Percentiles rank a stretch among this genome's conserved stretches.
These are phyloP conservation scores for Drosophila paracracens DNA, from an alignment of 2,888 invertebrate species.

Conservation along the genomic window DNA sequence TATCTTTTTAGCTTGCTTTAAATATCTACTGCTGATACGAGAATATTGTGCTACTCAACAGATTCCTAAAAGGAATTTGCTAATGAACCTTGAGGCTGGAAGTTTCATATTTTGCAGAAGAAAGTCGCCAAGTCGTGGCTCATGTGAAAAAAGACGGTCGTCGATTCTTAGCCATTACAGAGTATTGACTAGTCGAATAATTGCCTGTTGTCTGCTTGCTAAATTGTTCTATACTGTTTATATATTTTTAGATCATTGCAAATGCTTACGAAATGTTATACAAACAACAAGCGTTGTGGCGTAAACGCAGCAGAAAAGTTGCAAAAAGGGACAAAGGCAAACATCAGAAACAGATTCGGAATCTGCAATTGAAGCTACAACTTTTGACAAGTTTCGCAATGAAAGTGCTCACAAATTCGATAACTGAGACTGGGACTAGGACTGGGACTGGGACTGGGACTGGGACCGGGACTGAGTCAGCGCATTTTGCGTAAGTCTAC, in stretches of 20 bases:
- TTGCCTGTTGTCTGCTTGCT: background rate
- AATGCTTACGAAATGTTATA: background rate
- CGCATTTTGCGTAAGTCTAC: conserved; percentile 41
- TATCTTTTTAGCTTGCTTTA: no score
- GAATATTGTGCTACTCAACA: no score
- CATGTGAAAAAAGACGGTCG: background rate
- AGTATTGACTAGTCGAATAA: background rate
- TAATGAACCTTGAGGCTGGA: no score
- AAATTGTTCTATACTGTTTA: background rate
- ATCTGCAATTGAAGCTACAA: conserved; percentile 11
- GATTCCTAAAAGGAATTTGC: no score
- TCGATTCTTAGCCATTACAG: background rate
- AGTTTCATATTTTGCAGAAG: background rate
- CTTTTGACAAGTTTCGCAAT: conserved; percentile 25
- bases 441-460: background rate
- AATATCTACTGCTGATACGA: no score
- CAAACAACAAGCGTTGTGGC: background rate
- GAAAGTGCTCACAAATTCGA: conserved; percentile 32
- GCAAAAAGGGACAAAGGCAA: conserved; percentile 14
- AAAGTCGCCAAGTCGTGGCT: background rate
- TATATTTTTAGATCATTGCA: background rate
- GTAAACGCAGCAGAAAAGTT: conserved; percentile 39
- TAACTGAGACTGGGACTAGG: background rate
- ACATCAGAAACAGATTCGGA: conserved; percentile 15
- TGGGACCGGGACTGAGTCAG: conserved; percentile 32